Evolutionary conservation across 2,797 vertebrate genomes (phyloP).

Genomic region (Tokudaia tokunoshimensis): DNA sequence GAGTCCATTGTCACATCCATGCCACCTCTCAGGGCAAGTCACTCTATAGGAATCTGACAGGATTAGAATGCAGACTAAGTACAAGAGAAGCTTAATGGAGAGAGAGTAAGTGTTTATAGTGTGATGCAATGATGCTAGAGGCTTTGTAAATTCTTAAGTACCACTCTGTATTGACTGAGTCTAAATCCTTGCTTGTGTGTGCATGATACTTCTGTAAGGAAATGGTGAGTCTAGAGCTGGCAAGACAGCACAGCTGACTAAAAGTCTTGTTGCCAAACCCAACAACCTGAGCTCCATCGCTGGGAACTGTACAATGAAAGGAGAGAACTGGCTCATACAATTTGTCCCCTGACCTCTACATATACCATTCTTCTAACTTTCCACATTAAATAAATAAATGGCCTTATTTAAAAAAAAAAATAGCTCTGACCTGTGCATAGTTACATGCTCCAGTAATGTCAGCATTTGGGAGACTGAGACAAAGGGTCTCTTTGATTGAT

Average conservation of each 20-base stretch:
- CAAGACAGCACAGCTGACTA: background rate
- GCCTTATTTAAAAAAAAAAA: background rate
- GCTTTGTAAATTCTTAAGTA: background rate
- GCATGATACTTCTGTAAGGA: background rate
- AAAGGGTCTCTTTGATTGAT: background rate
- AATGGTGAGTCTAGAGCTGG: background rate
- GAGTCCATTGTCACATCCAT: background rate
- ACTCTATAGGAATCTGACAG: background rate
- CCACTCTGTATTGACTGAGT: background rate
- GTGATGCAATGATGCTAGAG: background rate
- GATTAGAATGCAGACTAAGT: background rate
- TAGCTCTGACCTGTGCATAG: background rate
- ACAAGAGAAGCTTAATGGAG: background rate
- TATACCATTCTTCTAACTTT: background rate
- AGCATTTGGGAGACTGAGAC: background rate
- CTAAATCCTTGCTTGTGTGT: background rate
- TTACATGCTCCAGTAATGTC: background rate
- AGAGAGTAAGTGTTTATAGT: background rate
- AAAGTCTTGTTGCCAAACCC: background rate
- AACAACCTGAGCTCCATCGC: background rate
- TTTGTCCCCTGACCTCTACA: background rate
- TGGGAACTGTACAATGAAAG: background rate
- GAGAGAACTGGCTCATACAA: background rate
- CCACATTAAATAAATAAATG: background rate
- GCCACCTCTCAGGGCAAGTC: background rate